Evolutionary conservation across 2,113 vertebrate species (phyloP).

Genomic region (Myiozetetes cayanensis): DNA sequence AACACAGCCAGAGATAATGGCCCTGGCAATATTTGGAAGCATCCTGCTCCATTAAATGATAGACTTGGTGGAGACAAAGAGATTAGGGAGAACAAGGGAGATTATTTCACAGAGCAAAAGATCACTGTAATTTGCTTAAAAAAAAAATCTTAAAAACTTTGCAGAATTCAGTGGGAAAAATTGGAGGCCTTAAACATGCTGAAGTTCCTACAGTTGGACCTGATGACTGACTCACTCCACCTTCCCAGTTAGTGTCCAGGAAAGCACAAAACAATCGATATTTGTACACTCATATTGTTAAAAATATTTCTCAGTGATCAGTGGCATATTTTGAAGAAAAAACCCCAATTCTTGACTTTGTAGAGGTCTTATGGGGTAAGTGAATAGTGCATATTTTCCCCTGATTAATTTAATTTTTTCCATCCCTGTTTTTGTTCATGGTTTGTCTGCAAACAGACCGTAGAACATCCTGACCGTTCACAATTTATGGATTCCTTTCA

Average conservation of each 20-base stretch:
- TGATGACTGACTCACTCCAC: neutral
- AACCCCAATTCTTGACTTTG: neutral
- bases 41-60: slow-evolving; percentile 44
- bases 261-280: neutral
- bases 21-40: slow-evolving; percentile 39
- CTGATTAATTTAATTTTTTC: slow-evolving; percentile 23
- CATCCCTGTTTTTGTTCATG: neutral
- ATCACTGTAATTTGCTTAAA: slow-evolving; percentile 8
- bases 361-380: neutral
- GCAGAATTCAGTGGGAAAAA: neutral
- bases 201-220: neutral
- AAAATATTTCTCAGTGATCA: neutral
- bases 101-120: slow-evolving; percentile 25
- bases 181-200: neutral
- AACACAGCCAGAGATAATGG: slow-evolving; percentile 47
- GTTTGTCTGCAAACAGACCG: neutral
- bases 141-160: neutral
- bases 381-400: slow-evolving; percentile 9
- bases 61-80: slow-evolving; percentile 55
- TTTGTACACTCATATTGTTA: neutral
- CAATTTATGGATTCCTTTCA: neutral
- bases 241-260: neutral
- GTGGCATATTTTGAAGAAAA: neutral
- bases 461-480: neutral
- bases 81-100: slow-evolving; percentile 33